Evolutionary conservation across 2,797 vertebrate species (phyloP), one percentile per base, ranked within the genome.

Genomic region (Halcyon chelicuti): DNA sequence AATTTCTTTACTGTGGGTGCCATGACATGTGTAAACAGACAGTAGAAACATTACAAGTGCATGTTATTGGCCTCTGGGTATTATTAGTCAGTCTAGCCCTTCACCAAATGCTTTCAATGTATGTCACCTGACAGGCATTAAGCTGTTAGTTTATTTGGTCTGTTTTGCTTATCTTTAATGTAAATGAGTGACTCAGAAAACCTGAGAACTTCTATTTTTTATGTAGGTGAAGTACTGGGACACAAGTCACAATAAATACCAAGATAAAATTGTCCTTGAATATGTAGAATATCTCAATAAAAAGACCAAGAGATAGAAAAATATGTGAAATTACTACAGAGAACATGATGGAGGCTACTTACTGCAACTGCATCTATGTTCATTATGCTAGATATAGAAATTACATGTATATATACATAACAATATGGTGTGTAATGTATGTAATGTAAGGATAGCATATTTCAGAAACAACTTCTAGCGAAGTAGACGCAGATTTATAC

Each of bases 351-450:
- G 80, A 63, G 25, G 46, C 2, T 9, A 37, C 23, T 49, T 42
- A 31, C 17, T 83, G 5, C n/a, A 90, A 29, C 20, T 46, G 8
- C 3, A 11, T 1, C 8, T 23, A 11, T 3, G 26, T 79, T 37
- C 8, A 16, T 78, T 85, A 3, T 79, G 6, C 8, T 47, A 44
- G 18, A 31, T 40, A 18, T 19, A 46, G 2, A 10, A 7, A 13
- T 25, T 67, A 46, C n/a, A n/a, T 47, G 3, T 3, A 5, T 15
- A 28, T 1, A 42, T 12, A 29, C 2, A 4, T 8, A 61, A 12
- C 6, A 40, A 4, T 29, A 44, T 18, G 19, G 2, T 35, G 5
- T 63, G 33, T 17, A 63, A 26, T 7, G 4, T 9, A 19, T 1
- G 4, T 19, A 57, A 12, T 2, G 1, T 33, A 63, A 74, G 20